Base-by-base conservation (phyloP, 1,140 invertebrate species). In the Drosophila littoralis region DNA sequence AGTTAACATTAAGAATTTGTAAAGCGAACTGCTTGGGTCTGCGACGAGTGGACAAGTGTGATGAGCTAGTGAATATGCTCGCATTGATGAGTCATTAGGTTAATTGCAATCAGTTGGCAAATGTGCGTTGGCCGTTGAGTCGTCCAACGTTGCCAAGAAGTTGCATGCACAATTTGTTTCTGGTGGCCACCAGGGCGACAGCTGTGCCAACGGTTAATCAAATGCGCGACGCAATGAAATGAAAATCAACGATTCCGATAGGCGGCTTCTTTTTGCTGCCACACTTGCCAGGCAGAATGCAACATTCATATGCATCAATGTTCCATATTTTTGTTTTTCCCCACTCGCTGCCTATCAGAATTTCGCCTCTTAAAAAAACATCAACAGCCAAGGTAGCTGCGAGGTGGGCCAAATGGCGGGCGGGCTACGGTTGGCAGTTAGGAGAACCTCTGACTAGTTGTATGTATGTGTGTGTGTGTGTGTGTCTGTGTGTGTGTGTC, bases 181-280 rank as follows among this genome's bases (percentile, higher is more conserved):
- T 55, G 72, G 75, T 40, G 78, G 66, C 38, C 17, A 40, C 55
- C 15, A 60, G 71, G 22, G 64, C 73, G 63, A 73, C 76, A 89
- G 84, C 81, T 84, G 80, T 63, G 70, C 63, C 73, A 43, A 83
- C 61, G 83, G 79, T 88, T 79, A 88, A 86, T 86, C 83, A 86
- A 86, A 88, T 88, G 79, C 58, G 66, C 77, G 58, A 77, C 69
- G 83, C 83, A 83, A 77, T 83, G 75, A 70, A 86, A 86, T 82
- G 63, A 77, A 79, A 88, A 88, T 86, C 82, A 83, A 64, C 76
- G 71, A 46, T 51, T 71, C 51, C 33, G 46, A 32, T 59, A 13
- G 38, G 74, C 71, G 52, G 52, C 46, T 51, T 40, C 38, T 22
- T 55, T 43, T 10, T 63, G 58, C 15, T 46, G 22, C 22, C 22